phyloP scores from a whole-genome alignment of 2,888 invertebrate species.

The Acrocyrtus sp. region DNA sequence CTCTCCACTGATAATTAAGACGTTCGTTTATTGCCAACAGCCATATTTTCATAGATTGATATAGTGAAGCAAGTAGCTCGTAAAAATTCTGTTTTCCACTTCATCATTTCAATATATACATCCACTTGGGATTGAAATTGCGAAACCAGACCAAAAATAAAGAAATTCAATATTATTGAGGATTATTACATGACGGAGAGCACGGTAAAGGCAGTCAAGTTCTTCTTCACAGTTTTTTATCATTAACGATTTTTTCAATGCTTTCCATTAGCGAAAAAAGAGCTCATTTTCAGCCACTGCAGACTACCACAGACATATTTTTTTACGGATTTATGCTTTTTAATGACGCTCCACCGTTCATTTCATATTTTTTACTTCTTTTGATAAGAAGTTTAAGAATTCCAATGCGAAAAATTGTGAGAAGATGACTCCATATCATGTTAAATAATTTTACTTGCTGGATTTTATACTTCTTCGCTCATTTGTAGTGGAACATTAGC shows the following conservation, averaged over 20 bases:
- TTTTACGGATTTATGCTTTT: slow-evolving; percentile 33
- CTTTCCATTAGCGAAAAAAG: too few relatives aligned
- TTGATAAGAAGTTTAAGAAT: background rate
- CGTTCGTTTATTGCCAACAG: slow-evolving; percentile 26
- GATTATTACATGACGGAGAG: too few relatives aligned
- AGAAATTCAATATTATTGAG: slow-evolving; percentile 15
- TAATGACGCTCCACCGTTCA: slow-evolving; percentile 18
- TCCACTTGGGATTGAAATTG: slow-evolving; percentile 5
- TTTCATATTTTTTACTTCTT: slow-evolving; percentile 16
- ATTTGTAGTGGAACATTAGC: too few relatives aligned
- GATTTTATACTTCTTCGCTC: too few relatives aligned
- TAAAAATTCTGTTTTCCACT: background rate
- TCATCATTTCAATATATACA: background rate
- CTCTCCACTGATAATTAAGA: slow-evolving; percentile 34
- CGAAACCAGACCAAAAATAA: slow-evolving; percentile 36
- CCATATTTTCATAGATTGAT: slow-evolving; percentile 23
- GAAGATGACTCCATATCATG: too few relatives aligned
- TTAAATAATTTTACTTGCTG: too few relatives aligned
- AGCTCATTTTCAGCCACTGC: background rate
- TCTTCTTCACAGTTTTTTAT: background rate
- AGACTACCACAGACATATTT: slow-evolving; percentile 13
- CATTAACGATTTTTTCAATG: slow-evolving; percentile 17
- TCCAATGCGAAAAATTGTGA: too few relatives aligned
- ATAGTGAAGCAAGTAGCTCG: slow-evolving; percentile 2
- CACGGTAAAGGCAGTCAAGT: background rate